Conservation (phyloP, 2,888 invertebrate genomes). For the Sisyra nigra region DNA sequence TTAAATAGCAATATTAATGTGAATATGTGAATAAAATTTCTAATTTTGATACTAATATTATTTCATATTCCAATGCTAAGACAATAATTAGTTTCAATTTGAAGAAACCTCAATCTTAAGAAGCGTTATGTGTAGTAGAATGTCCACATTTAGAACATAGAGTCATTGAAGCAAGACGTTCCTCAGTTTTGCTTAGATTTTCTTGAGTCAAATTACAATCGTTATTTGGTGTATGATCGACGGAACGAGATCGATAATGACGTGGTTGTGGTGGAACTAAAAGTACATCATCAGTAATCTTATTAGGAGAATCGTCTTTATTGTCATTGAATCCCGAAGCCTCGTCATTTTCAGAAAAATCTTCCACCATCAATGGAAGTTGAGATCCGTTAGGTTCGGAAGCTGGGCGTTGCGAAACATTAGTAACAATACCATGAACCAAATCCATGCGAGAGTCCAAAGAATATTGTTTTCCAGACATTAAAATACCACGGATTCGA, state of each 20-base stretch:
- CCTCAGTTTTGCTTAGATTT: background rate
- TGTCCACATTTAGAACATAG: slow-evolving; percentile 5
- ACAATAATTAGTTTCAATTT: too few species aligned
- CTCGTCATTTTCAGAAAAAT: slow-evolving; percentile 17
- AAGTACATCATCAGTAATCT: slow-evolving; percentile 10
- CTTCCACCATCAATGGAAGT: slow-evolving; percentile 21
- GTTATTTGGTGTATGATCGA: slow-evolving; percentile 28
- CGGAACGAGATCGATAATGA: slow-evolving; percentile 37
- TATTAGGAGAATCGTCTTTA: slow-evolving; percentile 8
- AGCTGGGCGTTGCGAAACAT: slow-evolving; percentile 17
- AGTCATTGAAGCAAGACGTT: background rate
- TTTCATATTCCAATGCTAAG: too few species aligned
- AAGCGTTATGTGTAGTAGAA: background rate
- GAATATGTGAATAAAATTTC: too few species aligned
- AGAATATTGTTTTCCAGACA: slow-evolving; percentile 83
- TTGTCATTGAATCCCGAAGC: slow-evolving; percentile 17
- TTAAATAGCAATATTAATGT: too few species aligned
- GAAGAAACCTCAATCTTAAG: too few species aligned
- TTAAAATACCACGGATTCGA: slow-evolving; percentile 71
- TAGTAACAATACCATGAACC: slow-evolving; percentile 53
- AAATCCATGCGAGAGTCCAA: slow-evolving; percentile 83
- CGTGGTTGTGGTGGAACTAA: slow-evolving; percentile 26
- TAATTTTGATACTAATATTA: too few species aligned
- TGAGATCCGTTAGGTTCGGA: slow-evolving; percentile 15
- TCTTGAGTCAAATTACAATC: background rate